Evolutionary conservation across 2,113 vertebrate genomes (phyloP), one percentile per base, ranked within the genome.

Genomic region (Okapia johnstoni): DNA sequence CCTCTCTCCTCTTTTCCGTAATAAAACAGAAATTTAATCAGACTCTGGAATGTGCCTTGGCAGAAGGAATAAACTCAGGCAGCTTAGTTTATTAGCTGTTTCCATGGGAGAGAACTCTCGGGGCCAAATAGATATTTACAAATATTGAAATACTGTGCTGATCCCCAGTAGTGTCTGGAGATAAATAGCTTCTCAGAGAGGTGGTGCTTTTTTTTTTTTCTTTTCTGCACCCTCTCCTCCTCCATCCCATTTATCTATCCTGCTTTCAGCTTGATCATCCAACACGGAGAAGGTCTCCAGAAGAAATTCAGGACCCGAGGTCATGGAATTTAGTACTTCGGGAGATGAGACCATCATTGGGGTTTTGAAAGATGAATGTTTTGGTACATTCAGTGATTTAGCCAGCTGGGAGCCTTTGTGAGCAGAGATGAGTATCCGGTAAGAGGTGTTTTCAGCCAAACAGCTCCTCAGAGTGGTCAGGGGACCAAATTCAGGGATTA

Each of bases 71-170:
- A 98, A 98, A 98, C 94, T 84, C 96, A 88, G 95, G 95, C 98
- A 97, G 95, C 90, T 81, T 96, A 88, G 96, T 98, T 99, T 98
- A 98, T 98, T 98, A 98, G 98, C 98, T 98, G 98, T 98, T 98
- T 98, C 98, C 95, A 97, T 98, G 98, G 93, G 98, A 98, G 97
- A 98, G 93, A 98, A 94, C 96, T 98, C 98, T 97, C 91, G 94
- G 97, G 98, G 94, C 98, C 98, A 98, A 98, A 97, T 90, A 97
- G 84, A 40, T 98, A 98, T 98, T 98, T 98, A 98, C 98, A 98
- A 98, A 98, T 60, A 97, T 93, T 63, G 55, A 26, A 46, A 97
- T 84, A 57, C 97, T 97, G 48, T 21, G 87, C 97, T 93, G 96
- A 96, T 98, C 98, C 98, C 97, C 96, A 97, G 97, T 90, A 85